These are phyloP conservation scores for Tretioscincus oriximinensis DNA, from an alignment of 2,113 vertebrate species.

Conservation along the genomic window DNA sequence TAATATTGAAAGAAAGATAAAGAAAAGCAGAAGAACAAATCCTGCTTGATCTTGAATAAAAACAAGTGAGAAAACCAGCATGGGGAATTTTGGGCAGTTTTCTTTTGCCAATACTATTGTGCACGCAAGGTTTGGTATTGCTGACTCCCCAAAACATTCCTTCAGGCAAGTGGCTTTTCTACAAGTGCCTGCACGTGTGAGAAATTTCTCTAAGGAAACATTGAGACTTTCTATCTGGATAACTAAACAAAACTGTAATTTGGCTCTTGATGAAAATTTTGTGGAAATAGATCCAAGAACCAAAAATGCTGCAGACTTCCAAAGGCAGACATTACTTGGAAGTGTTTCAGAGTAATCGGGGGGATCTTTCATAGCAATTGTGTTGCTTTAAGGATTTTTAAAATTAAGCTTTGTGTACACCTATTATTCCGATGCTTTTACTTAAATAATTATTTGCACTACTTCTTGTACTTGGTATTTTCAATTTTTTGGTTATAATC, in stretches of 20 bases:
- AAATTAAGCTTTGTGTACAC: no score
- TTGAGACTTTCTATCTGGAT: constrained; percentile 18
- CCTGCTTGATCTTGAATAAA: constrained; percentile 4
- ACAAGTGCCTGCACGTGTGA: constrained; percentile 6
- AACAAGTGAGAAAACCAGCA: constrained; percentile 23
- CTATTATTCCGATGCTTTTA: not conserved
- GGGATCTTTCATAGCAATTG: not conserved
- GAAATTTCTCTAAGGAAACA: constrained; percentile 16
- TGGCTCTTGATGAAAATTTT: not conserved
- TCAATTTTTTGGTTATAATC: not conserved
- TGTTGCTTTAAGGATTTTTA: not conserved
- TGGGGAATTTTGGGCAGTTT: constrained; percentile 1
- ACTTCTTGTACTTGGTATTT: not conserved
- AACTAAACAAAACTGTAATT: not conserved
- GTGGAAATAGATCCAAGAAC: not conserved
- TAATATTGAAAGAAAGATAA: not conserved
- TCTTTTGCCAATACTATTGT: constrained; percentile 29
- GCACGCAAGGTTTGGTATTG: not conserved
- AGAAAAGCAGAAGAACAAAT: not conserved
- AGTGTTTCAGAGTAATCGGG: not conserved
- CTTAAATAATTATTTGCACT: not conserved
- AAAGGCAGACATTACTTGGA: not conserved
- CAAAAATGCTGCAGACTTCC: not conserved
- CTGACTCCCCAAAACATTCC: constrained; percentile 13
- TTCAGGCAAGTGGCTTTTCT: not conserved